Conservation (phyloP, 2,888 invertebrate species). For the Drosophila pseudotakahashii region DNA sequence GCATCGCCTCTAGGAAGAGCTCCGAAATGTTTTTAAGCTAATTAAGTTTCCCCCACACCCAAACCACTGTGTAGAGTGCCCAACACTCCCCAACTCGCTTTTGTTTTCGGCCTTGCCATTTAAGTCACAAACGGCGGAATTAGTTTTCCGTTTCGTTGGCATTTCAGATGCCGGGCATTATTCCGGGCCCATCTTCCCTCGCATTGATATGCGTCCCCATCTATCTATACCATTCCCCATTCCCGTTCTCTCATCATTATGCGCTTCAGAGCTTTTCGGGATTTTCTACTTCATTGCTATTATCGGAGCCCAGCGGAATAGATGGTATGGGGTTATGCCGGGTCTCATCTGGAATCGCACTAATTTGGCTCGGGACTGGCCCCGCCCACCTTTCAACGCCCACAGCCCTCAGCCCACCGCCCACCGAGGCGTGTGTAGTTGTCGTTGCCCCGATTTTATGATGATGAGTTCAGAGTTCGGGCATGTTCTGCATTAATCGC, state of each 20-base stretch:
- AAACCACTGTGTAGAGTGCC: slow-evolving; percentile 55
- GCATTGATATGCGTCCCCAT: slow-evolving; percentile 31
- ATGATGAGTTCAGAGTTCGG: slow-evolving; percentile 79
- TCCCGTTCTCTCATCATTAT: slow-evolving; percentile 49
- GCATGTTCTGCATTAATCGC: slow-evolving; percentile 75
- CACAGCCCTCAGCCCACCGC: neutral
- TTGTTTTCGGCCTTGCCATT: slow-evolving; percentile 51
- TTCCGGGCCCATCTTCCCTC: slow-evolving; percentile 51
- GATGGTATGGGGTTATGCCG: slow-evolving; percentile 71
- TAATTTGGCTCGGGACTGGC: slow-evolving; percentile 60
- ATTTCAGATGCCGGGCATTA: slow-evolving; percentile 64
- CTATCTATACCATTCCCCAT: slow-evolving; percentile 10
- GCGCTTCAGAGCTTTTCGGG: slow-evolving; percentile 69
- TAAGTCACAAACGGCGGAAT: slow-evolving; percentile 71
- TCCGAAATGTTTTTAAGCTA: slow-evolving; percentile 17
- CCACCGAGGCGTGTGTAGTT: slow-evolving; percentile 47
- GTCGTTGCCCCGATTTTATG: slow-evolving; percentile 74
- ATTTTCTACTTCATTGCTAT: slow-evolving; percentile 79
- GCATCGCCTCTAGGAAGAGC: neutral
- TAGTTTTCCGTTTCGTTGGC: slow-evolving; percentile 79
- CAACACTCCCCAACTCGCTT: slow-evolving; percentile 17
- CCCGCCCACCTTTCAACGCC: slow-evolving; percentile 7
- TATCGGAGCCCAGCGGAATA: slow-evolving; percentile 57
- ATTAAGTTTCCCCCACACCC: slow-evolving; percentile 21
- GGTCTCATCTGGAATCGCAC: slow-evolving; percentile 62